Percentiles rank a stretch among this genome's conserved stretches.
These are phyloP conservation scores for Anabas testudineus DNA, from an alignment of 2,797 vertebrate species.

Conservation along the genomic window DNA sequence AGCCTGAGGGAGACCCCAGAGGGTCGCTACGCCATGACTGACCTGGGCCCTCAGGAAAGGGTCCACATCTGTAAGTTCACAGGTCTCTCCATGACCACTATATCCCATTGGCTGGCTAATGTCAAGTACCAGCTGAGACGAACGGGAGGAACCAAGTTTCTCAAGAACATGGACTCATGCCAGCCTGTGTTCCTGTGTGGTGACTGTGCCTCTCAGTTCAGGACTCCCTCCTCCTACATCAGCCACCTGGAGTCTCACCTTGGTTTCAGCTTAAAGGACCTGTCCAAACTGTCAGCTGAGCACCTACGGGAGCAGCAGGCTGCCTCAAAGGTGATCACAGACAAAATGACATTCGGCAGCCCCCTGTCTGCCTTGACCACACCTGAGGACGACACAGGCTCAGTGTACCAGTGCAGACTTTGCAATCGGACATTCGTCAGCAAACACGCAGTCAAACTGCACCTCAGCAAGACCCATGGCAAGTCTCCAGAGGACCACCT, in stretches of 20 bases:
- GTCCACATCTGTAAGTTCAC: constrained; percentile 99
- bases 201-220: constrained; percentile 99
- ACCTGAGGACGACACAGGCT: constrained; percentile 94
- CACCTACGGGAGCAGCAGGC: constrained; percentile 99
- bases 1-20: constrained; percentile 96
- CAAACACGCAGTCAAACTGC: constrained; percentile 99
- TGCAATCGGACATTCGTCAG: constrained; percentile 99
- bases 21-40: constrained; percentile 97
- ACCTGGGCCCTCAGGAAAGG: constrained; percentile 98
- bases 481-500: constrained; percentile 99
- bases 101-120: constrained; percentile 99
- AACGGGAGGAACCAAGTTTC: constrained; percentile 99
- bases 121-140: constrained; percentile 99
- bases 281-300: constrained; percentile 97
- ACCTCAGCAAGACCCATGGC: constrained; percentile 99
- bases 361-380: constrained; percentile 85
- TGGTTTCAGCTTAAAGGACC: constrained; percentile 99
- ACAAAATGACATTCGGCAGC: constrained; percentile 94
- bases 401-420: constrained; percentile 99
- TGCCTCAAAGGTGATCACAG: constrained; percentile 94
- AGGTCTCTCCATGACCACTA: constrained; percentile 99
- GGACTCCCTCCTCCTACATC: constrained; percentile 98
- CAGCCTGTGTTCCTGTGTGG: constrained; percentile 99
- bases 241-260: constrained; percentile 98
- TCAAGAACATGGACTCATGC: constrained; percentile 99